Evolutionary conservation across 2,888 invertebrate genomes (phyloP).

Genomic region (Stictocephala bisonia): DNA sequence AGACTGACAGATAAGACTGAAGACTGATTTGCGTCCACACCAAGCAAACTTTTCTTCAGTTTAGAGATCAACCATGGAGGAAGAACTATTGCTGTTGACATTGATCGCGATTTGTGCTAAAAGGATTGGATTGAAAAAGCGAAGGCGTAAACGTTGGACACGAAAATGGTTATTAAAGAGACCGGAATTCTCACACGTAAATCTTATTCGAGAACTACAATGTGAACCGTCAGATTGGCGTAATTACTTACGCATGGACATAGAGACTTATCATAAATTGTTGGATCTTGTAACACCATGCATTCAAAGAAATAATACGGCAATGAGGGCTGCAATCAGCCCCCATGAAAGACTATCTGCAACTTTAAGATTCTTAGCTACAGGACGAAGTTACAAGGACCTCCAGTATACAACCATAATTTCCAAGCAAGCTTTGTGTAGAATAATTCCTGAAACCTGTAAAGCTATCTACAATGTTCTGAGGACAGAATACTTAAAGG

Average conservation of each 20-base stretch:
- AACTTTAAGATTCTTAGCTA: conserved; percentile 26
- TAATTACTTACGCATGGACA: conserved; percentile 30
- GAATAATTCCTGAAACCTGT: conserved; percentile 28
- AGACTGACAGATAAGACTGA: no score
- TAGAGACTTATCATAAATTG: conserved; percentile 18
- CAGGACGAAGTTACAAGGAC: conserved; percentile 18
- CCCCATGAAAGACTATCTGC: no score
- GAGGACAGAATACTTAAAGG: conserved; percentile 12
- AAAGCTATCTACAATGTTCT: conserved; percentile 15
- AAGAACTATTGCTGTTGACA: no score
- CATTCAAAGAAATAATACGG: conserved; percentile 10
- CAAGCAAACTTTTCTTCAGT: no score
- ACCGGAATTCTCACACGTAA: conserved; percentile 18
- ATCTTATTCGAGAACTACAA: conserved; percentile 26
- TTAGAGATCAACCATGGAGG: no score
- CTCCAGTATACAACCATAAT: conserved; percentile 7
- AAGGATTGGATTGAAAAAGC: background rate
- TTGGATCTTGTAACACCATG: conserved; percentile 32
- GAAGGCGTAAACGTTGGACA: conserved; percentile 28
- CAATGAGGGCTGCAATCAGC: no score
- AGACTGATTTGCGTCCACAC: no score
- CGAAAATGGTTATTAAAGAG: conserved; percentile 13
- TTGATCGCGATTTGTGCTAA: conserved; percentile 23
- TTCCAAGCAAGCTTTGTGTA: conserved; percentile 3
- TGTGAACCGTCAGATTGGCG: conserved; percentile 22